Conservation (phyloP, 2,888 invertebrate genomes). For the Conops quadrifasciatus region DNA sequence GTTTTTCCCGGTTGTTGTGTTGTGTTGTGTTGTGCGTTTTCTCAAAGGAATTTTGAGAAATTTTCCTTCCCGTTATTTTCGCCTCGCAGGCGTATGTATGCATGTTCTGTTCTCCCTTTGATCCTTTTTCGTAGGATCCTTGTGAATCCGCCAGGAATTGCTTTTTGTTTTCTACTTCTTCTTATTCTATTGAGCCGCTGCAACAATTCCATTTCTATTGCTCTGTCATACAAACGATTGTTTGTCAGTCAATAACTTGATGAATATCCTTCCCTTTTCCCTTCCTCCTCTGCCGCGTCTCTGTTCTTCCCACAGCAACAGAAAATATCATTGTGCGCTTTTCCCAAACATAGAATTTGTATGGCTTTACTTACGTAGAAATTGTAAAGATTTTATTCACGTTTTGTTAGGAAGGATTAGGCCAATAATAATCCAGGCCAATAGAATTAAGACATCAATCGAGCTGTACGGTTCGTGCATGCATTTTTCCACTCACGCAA, state of each 20-base stretch:
- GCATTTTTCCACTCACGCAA: neutral
- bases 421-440: constrained; percentile 27
- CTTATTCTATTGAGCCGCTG: neutral
- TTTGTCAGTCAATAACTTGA: neutral
- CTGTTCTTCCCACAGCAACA: too few relatives aligned
- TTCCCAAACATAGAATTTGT: too few relatives aligned
- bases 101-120: neutral
- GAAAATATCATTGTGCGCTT: too few relatives aligned
- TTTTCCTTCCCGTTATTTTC: too few relatives aligned
- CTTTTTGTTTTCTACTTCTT: neutral
- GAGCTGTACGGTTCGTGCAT: neutral
- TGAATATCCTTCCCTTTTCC: too few relatives aligned
- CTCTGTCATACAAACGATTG: neutral
- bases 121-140: neutral
- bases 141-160: neutral
- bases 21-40: too few relatives aligned
- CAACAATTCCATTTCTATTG: neutral
- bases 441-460: constrained; percentile 17
- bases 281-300: neutral
- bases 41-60: too few relatives aligned
- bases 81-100: too few relatives aligned
- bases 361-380: neutral
- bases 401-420: constrained; percentile 29
- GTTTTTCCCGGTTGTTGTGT: too few relatives aligned
- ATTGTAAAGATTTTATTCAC: neutral